Conservation (phyloP, 1,140 invertebrate species). For the Planococcus citri region DNA sequence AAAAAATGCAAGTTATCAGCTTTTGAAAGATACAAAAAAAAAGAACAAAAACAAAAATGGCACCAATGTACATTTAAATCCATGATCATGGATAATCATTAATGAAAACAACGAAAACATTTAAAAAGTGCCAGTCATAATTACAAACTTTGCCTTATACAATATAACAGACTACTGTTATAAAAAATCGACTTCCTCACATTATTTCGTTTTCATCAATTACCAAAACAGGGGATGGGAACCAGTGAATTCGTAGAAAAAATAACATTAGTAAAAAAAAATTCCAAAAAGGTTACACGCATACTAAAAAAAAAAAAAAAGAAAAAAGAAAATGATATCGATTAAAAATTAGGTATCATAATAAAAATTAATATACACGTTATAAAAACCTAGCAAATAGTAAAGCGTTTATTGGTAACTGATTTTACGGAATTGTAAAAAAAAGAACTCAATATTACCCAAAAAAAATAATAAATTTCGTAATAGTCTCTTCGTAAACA, state of each 20-base stretch:
- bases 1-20: neutral
- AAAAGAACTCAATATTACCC: neutral
- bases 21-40: neutral
- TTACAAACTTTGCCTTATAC: neutral
- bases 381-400: constrained; percentile 6
- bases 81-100: neutral
- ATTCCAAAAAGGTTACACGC: neutral
- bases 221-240: too few relatives aligned
- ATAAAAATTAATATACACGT: constrained; percentile 2
- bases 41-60: constrained; percentile 3
- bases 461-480: too few relatives aligned
- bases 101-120: neutral
- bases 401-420: constrained; percentile 7
- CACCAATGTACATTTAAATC: constrained; percentile 11
- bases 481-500: neutral
- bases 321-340: too few relatives aligned
- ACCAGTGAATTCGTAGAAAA: neutral
- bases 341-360: too few relatives aligned
- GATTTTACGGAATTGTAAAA: neutral
- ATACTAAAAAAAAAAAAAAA: neutral
- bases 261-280: neutral
- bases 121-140: neutral
- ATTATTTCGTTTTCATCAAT: neutral
- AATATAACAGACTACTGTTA: too few relatives aligned
- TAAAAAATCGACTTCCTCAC: neutral